Conservation (phyloP, 1,140 invertebrate genomes). For the Eumaeus atala region DNA sequence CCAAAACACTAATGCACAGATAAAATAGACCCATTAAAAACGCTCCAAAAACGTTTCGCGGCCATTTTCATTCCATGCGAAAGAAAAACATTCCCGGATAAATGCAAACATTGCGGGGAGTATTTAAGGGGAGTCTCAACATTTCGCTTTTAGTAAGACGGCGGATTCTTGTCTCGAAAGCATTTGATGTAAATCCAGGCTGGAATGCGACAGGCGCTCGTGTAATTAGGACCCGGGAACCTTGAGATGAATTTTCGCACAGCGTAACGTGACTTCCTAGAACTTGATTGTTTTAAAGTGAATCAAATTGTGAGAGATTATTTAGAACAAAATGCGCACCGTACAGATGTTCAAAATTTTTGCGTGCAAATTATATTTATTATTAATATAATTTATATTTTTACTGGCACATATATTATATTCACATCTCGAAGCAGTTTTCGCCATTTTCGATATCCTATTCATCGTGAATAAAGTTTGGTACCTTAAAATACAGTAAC, state of each 20-base stretch:
- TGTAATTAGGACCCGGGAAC: constrained; percentile 1
- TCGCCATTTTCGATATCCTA: too few species aligned
- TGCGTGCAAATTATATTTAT: too few species aligned
- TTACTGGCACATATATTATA: too few species aligned
- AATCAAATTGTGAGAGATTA: too few species aligned
- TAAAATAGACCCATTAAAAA: not conserved
- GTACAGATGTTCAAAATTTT: too few species aligned
- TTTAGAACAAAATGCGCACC: too few species aligned
- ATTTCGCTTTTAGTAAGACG: constrained; percentile 3
- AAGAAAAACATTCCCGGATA: constrained; percentile 1
- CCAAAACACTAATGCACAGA: not conserved
- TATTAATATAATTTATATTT: too few species aligned
- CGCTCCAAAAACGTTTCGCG: not conserved
- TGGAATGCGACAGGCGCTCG: not conserved
- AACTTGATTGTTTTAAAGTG: too few species aligned
- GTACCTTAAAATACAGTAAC: too few species aligned
- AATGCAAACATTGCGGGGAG: not conserved
- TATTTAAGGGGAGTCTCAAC: not conserved
- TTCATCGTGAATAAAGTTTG: too few species aligned
- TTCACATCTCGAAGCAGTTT: too few species aligned
- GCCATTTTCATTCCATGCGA: not conserved
- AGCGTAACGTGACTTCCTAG: not conserved
- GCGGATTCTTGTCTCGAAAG: not conserved
- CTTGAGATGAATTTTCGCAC: not conserved
- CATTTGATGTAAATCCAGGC: constrained; percentile 4